Conservation (phyloP, 2,888 invertebrate species). For the Dioctria linearis region DNA sequence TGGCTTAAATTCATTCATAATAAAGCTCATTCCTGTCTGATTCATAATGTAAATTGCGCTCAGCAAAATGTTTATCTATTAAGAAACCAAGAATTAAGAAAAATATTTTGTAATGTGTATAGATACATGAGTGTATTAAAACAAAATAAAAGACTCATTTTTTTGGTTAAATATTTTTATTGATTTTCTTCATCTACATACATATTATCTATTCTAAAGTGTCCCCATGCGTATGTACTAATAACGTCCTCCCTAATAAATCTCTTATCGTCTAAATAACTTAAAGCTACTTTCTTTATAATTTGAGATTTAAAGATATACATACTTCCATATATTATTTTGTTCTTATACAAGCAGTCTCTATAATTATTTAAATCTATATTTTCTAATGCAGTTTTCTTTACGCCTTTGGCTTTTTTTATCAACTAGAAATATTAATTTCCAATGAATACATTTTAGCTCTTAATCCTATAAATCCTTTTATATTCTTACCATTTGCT, state of each 20-base stretch:
- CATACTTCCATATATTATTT: slow-evolving; percentile 4
- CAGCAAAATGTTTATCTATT: too few species aligned
- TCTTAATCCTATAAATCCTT: slow-evolving; percentile 54
- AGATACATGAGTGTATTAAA: too few species aligned
- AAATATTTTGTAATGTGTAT: too few species aligned
- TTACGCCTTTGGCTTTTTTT: slow-evolving; percentile 48
- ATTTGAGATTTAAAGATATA: slow-evolving; percentile 41
- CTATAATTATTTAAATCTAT: slow-evolving; percentile 1
- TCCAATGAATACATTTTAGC: slow-evolving; percentile 53
- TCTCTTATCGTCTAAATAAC: slow-evolving; percentile 12
- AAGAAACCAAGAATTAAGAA: too few species aligned
- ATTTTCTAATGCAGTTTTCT: neutral
- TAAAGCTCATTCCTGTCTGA: too few species aligned
- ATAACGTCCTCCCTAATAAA: neutral
- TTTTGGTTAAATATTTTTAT: too few species aligned
- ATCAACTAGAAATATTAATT: neutral
- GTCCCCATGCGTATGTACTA: neutral
- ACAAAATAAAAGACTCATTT: too few species aligned
- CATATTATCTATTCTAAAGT: too few species aligned
- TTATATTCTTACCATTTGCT: slow-evolving; percentile 44
- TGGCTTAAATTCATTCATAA: too few species aligned
- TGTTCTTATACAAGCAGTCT: slow-evolving; percentile 36
- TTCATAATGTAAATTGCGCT: too few species aligned
- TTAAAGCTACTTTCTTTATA: slow-evolving; percentile 35
- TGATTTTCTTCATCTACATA: too few species aligned